Evolutionary conservation across 2,888 invertebrate species (phyloP).

Genomic region (Acrocera orbiculus): DNA sequence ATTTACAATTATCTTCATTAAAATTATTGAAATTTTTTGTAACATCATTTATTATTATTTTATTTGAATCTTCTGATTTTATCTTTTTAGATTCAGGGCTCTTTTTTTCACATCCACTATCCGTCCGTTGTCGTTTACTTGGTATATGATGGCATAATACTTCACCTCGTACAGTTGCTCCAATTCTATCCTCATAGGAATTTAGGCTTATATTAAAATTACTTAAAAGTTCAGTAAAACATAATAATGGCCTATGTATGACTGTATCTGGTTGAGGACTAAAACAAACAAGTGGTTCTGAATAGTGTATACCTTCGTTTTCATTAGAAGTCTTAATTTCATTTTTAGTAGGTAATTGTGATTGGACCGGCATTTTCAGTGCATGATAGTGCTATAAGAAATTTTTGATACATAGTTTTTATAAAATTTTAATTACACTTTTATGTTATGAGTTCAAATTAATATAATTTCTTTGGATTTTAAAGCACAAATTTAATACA

Average conservation of each 20-base stretch:
- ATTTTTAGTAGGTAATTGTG: too few relatives aligned
- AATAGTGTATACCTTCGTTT: neutral
- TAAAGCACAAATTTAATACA: too few relatives aligned
- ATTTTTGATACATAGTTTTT: too few relatives aligned
- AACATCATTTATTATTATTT: neutral
- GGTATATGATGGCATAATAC: constrained; percentile 19
- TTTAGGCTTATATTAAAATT: constrained; percentile 61
- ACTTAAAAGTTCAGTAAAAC: constrained; percentile 58
- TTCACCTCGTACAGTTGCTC: constrained; percentile 36
- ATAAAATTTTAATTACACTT: too few relatives aligned
- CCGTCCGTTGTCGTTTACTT: constrained; percentile 36
- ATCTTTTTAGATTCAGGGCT: constrained; percentile 33
- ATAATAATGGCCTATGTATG: constrained; percentile 53
- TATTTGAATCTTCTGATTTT: neutral
- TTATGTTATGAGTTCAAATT: too few relatives aligned
- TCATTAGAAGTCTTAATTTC: too few relatives aligned
- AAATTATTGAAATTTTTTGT: too few relatives aligned
- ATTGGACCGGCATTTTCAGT: too few relatives aligned
- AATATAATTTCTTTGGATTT: too few relatives aligned
- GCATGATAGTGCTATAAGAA: too few relatives aligned
- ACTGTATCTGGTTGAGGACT: constrained; percentile 41
- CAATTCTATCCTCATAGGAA: constrained; percentile 55
- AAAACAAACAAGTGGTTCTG: constrained; percentile 24
- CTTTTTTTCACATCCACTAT: constrained; percentile 40
- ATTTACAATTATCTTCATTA: neutral